Evolutionary conservation across 2,797 vertebrate species (phyloP), one percentile per base, ranked within the genome.

Genomic region (Rhinichthys osculus): DNA sequence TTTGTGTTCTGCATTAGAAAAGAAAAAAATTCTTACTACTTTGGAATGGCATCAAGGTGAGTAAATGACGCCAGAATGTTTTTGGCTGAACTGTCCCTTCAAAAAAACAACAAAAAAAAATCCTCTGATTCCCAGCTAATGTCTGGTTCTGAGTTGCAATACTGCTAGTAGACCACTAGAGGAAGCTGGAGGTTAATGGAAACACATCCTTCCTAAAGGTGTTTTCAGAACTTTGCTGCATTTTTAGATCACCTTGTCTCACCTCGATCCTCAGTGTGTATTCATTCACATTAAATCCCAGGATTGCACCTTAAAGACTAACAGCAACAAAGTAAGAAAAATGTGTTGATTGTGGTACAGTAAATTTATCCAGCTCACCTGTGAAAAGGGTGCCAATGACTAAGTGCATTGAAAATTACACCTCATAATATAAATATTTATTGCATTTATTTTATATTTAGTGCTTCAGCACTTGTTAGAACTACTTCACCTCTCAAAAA

Each of bases 161-260:
- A 42, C 30, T 77, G 23, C 35, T 7, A 42, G 66, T 7, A 27
- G 30, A 78, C 40, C 88, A 89, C 78, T 50, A 88, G 88, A 86
- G 84, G 86, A 40, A 35, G 79, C 50, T 50, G 71, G n/a, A 1
- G 67, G 30, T 66, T 71, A n/a, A 44, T 70, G 10, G 30, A 54
- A 23, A 62, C 52, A 30, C 77, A 74, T 64, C 17, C 44, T 9
- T 54, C 38, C 59, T 33, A 0, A 27, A 35, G 30, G 30, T n/a
- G 64, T 67, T 81, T 86, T 82, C 40, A 71, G 16, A 35, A 40
- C 54, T 64, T 59, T 27, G 17, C 67, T 52, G 50, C 21, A 50
- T 50, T 5, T 67, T 47, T 52, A 3, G 38, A 5, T 44, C 35
- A 74, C 57, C 23, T n/a, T n/a, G 1, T 30, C 44, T 83, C 69